Percentiles rank a stretch among this genome's conserved stretches.
Conservation (phyloP, 2,113 vertebrate genomes). For the Edolisoma coerulescens region DNA sequence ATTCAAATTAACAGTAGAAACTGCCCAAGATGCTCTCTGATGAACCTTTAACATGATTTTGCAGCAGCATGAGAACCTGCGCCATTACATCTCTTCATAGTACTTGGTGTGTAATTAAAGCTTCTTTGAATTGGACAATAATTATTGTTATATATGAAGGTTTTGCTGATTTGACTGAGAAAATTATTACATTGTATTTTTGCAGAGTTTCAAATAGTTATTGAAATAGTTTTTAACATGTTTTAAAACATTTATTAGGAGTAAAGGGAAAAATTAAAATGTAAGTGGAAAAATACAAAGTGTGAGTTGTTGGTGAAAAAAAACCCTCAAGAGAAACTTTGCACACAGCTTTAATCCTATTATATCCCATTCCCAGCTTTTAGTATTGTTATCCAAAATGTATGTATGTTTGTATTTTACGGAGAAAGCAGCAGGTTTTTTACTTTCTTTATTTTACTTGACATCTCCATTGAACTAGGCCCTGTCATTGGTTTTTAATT, state of each 20-base stretch:
- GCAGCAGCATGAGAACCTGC: not conserved
- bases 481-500: slow-evolving; percentile 64
- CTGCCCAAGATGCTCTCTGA: not conserved
- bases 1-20: not conserved
- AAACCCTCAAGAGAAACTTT: not conserved
- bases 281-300: not conserved
- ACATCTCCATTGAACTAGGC: slow-evolving; percentile 61
- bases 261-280: not conserved
- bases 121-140: not conserved
- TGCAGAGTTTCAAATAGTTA: not conserved
- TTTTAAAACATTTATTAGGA: not conserved
- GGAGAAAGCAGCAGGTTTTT: slow-evolving; percentile 26
- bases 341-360: slow-evolving; percentile 16
- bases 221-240: not conserved
- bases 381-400: slow-evolving; percentile 12
- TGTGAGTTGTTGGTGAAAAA: not conserved
- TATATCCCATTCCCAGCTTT: not conserved
- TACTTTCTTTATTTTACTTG: slow-evolving; percentile 47
- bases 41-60: not conserved
- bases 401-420: slow-evolving; percentile 36
- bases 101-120: not conserved
- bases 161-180: not conserved
- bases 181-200: not conserved
- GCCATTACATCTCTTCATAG: not conserved
- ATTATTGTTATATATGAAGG: not conserved